Conservation (phyloP, 2,113 vertebrate species). For the Spilogale gracilis region DNA sequence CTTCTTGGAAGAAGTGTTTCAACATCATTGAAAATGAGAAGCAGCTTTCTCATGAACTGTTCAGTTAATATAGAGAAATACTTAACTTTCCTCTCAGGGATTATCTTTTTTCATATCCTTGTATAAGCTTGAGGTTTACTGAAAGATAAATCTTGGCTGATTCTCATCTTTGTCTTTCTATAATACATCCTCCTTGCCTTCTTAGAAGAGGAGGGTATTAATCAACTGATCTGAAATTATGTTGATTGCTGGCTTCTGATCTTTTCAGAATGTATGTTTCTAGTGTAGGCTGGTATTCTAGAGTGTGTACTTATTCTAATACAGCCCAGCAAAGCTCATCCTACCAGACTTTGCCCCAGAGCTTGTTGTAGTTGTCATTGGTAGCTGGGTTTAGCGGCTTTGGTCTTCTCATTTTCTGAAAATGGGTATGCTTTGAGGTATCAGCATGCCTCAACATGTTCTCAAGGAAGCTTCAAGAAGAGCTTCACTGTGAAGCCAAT, state of each 20-base stretch:
- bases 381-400: not conserved
- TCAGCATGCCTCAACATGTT: not conserved
- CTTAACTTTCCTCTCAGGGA: not conserved
- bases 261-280: conserved; percentile 3
- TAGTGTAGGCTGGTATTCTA: not conserved
- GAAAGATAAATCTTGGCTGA: not conserved
- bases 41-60: conserved; percentile 27
- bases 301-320: not conserved
- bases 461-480: conserved; percentile 1
- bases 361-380: not conserved
- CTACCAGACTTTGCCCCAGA: not conserved
- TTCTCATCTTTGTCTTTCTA: not conserved
- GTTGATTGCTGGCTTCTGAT: not conserved
- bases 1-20: conserved; percentile 66
- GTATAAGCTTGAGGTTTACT: not conserved
- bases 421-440: conserved; percentile 18
- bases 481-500: not conserved
- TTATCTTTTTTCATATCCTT: not conserved
- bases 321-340: not conserved
- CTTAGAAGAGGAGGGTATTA: not conserved
- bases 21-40: conserved; percentile 49
- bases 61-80: not conserved
- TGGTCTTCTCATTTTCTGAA: conserved; percentile 34
- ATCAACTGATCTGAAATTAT: not conserved
- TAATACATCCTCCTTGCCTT: not conserved